phyloP scores from a whole-genome alignment of 2,888 invertebrate genomes.

The Hypomecis atomaria region DNA sequence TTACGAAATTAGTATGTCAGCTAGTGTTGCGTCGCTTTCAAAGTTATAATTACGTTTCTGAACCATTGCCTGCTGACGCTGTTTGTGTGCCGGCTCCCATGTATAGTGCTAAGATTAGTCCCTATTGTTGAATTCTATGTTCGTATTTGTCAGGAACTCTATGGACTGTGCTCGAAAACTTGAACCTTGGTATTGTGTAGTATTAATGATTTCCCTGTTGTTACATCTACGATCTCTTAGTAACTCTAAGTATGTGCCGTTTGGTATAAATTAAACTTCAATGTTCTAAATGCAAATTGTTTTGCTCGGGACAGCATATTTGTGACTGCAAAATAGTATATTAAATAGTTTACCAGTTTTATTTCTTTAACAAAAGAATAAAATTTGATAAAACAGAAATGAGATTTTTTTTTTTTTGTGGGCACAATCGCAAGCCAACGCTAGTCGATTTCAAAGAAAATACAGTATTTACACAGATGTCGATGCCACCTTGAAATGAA shows the following conservation, averaged over 20 bases:
- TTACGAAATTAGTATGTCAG: constrained; percentile 40
- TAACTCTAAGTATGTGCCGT: not conserved
- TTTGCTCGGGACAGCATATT: not conserved
- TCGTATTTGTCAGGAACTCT: not conserved
- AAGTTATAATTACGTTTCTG: constrained; percentile 45
- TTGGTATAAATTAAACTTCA: not conserved
- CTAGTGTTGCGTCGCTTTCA: constrained; percentile 39
- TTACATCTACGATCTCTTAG: too few species aligned
- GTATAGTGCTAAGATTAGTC: constrained; percentile 27
- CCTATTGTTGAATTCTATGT: constrained; percentile 21
- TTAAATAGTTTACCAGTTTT: not conserved
- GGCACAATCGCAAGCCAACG: not conserved
- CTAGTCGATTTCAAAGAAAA: constrained; percentile 5
- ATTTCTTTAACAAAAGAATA: not conserved
- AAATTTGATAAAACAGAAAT: not conserved
- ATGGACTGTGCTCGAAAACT: not conserved
- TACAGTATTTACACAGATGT: constrained; percentile 45
- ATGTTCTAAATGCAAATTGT: too few species aligned
- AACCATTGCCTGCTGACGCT: constrained; percentile 35
- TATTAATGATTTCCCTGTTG: too few species aligned
- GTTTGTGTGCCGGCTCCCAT: constrained; percentile 22
- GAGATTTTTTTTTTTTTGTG: not conserved
- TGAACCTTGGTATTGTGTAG: too few species aligned
- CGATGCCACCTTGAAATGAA: constrained; percentile 42
- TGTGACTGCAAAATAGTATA: not conserved